A percentile compares a stretch with the other conserved stretches of the same genome.
Evolutionary conservation across 2,797 vertebrate genomes (phyloP).

Genomic region (Danio kyathit): DNA sequence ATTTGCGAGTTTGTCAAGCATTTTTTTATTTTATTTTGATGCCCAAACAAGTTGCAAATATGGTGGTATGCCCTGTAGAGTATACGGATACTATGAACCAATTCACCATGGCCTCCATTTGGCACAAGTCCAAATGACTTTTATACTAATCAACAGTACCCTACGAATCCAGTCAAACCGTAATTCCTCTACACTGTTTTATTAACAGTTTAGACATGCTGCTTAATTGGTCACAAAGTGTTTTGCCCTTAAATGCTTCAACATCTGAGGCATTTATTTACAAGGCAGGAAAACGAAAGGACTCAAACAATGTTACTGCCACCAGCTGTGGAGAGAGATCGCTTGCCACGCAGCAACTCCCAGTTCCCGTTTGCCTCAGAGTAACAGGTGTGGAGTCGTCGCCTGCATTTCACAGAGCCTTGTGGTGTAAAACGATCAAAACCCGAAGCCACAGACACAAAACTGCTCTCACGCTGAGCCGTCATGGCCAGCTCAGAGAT

Average conservation of each 20-base stretch:
- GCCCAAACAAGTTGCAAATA: too few relatives aligned
- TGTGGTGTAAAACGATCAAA: conserved; percentile 48
- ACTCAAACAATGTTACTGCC: conserved; percentile 57
- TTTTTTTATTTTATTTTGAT: too few relatives aligned
- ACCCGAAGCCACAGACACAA: conserved; percentile 43
- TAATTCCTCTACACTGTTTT: not conserved
- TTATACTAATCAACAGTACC: too few relatives aligned
- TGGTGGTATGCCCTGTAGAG: too few relatives aligned
- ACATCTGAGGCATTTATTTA: conserved; percentile 59
- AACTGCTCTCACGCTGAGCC: conserved; percentile 16
- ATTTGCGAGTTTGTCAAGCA: too few relatives aligned
- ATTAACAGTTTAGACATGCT: not conserved
- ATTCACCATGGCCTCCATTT: too few relatives aligned
- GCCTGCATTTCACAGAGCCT: conserved; percentile 47
- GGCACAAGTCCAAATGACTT: too few relatives aligned
- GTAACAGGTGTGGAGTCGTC: conserved; percentile 55
- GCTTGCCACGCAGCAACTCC: conserved; percentile 41
- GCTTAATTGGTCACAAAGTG: conserved; percentile 16
- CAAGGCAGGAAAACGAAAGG: conserved; percentile 47
- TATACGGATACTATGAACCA: too few relatives aligned
- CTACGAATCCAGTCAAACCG: not conserved
- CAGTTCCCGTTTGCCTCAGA: conserved; percentile 45
- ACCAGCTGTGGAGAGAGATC: conserved; percentile 65
- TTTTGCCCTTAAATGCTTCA: conserved; percentile 39
- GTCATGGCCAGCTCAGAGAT: conserved; percentile 32